A percentile compares a stretch with the other conserved stretches of the same genome.
Conservation (phyloP, 2,888 invertebrate species). For the Zhuqinia jingwanae region DNA sequence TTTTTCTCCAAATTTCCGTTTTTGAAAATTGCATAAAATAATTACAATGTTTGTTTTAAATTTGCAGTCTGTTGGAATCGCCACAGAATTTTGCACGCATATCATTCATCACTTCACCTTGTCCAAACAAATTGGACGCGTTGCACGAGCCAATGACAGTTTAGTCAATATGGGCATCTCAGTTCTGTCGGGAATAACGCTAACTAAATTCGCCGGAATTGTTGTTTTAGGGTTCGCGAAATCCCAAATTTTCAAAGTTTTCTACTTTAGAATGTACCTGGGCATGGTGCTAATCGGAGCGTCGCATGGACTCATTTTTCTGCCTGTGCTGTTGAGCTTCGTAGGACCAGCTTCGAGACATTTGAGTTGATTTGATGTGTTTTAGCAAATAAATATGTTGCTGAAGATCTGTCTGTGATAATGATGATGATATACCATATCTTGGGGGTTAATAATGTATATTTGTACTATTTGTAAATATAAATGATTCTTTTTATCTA, state of each 20-base stretch:
- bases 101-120: constrained; percentile 95
- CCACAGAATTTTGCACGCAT: constrained; percentile 99
- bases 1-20: background rate
- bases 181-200: constrained; percentile 83
- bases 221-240: constrained; percentile 98
- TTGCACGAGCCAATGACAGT: constrained; percentile 90
- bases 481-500: no score
- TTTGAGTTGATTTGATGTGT: background rate
- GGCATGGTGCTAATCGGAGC: constrained; percentile 98
- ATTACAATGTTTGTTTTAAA: background rate
- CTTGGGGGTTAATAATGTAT: no score
- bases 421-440: no score
- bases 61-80: constrained; percentile 94
- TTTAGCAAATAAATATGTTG: background rate
- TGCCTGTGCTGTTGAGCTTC: constrained; percentile 92
- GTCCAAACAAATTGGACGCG: constrained; percentile 87
- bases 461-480: no score
- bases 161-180: constrained; percentile 97
- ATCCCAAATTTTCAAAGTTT: constrained; percentile 97
- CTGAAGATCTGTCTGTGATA: constrained; percentile 45
- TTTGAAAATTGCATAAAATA: no score
- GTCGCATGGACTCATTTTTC: constrained; percentile 97
- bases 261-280: constrained; percentile 98
- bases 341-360: constrained; percentile 75
- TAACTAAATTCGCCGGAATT: constrained; percentile 99